phyloP scores from a whole-genome alignment of 2,113 vertebrate species.

The Tragelaphus buxtoni region DNA sequence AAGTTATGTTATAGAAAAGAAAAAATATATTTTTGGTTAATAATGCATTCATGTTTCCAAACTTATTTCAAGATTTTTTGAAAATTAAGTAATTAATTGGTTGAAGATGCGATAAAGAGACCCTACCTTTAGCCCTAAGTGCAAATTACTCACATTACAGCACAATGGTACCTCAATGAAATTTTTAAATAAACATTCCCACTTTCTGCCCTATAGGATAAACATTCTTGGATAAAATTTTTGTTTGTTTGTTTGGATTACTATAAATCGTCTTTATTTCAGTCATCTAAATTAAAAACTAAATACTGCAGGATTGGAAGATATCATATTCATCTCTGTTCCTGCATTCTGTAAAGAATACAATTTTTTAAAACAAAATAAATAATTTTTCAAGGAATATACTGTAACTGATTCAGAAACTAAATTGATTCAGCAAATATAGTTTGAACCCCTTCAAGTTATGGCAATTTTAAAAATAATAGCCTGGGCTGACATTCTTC shows the following conservation, averaged over 20 bases:
- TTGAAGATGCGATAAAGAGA: background rate
- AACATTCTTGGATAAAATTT: background rate
- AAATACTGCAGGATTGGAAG: background rate
- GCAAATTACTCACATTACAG: background rate
- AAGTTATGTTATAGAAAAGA: background rate
- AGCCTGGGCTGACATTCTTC: background rate
- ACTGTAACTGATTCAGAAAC: background rate
- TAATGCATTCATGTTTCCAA: background rate
- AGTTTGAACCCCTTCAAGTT: background rate
- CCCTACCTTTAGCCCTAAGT: background rate
- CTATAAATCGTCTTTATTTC: background rate
- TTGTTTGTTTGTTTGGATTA: background rate
- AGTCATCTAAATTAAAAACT: background rate
- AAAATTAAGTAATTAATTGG: background rate
- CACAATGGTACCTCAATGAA: background rate
- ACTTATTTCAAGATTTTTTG: background rate
- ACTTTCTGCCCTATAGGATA: background rate
- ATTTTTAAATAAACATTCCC: background rate
- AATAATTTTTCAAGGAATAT: slow-evolving; percentile 2
- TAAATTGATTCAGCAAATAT: background rate
- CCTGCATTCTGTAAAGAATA: background rate
- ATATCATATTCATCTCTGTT: background rate
- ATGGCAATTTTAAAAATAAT: background rate
- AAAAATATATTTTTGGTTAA: background rate
- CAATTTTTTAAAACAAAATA: background rate